phyloP scores from a whole-genome alignment of 2,113 vertebrate species.

The Cathartes aura region DNA sequence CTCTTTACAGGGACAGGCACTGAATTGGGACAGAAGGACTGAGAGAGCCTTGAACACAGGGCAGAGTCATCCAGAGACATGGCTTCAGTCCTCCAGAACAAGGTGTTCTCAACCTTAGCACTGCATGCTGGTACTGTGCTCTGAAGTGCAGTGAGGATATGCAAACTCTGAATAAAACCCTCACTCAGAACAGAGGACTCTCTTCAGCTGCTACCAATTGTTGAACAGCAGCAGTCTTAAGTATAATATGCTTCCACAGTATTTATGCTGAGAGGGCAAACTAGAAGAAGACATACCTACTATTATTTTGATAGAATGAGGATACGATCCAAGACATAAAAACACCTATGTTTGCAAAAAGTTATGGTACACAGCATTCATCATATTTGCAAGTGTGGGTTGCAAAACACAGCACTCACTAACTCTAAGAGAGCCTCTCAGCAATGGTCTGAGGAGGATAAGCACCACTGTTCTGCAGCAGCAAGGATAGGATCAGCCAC shows the following conservation, averaged over 20 bases:
- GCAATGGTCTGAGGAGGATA: not conserved
- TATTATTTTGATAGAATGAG: not conserved
- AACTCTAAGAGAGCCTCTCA: not conserved
- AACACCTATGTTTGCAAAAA: not conserved
- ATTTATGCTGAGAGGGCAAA: not conserved
- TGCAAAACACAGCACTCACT: not conserved
- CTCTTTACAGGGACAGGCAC: not conserved
- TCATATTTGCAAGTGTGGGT: not conserved
- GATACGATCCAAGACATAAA: not conserved
- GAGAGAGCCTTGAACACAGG: not conserved
- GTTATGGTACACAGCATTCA: not conserved
- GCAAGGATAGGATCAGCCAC: not conserved
- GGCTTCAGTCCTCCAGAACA: not conserved
- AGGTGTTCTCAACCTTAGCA: not conserved
- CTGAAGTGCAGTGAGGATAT: not conserved
- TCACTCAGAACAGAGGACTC: not conserved
- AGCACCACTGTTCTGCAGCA: not conserved
- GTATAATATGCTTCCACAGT: not conserved
- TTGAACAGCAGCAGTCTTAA: not conserved
- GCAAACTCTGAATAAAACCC: not conserved
- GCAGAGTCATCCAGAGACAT: not conserved
- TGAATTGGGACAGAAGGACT: not conserved
- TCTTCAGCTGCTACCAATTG: not conserved
- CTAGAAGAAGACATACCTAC: not conserved
- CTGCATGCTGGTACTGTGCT: not conserved